Evolutionary conservation across 2,888 invertebrate genomes (phyloP), one percentile per base, ranked within the genome.

Genomic region (Drosophila greeni): DNA sequence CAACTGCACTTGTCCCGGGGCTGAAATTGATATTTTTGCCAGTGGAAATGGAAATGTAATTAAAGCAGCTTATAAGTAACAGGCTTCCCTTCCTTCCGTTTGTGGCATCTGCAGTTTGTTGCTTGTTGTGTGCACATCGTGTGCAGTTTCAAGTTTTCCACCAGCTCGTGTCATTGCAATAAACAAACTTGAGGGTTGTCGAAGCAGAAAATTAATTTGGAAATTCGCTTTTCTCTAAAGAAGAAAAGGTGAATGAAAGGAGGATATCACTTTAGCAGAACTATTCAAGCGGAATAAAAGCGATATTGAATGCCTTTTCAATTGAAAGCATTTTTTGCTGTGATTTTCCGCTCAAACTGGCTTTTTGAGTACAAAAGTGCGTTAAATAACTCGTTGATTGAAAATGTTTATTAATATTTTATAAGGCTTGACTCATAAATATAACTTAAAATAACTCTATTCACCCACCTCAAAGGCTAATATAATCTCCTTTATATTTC

Each of bases 131-230:
- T 56, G 31, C 11, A 51, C 11, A 51, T 11, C 43, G 23, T 43
- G 16, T 43, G 14, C 23, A 47, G 33, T 34, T 36, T 23, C 42
- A 56, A 66, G 53, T 74, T 62, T 68, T 39, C 54, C 58, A 51
- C 26, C 56, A 64, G 29, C 24, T 26, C 51, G 61, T 73, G 56
- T 65, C 59, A 43, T 42, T 51, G 58, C 68, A 79, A 79, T 72
- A 62, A 69, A 65, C 59, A 68, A 49, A 52, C 52, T 49, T 52
- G 64, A 45, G 53, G 68, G 34, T 66, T 58, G 39, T 29, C 55
- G 52, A 66, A 60, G 69, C 73, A 60, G 60, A 71, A 83, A 83
- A 81, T 75, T 68, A 70, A 58, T 70, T 70, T 51, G 34, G 18
- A 55, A 60, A 51, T 60, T 37, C 14, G 23, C 26, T 5, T 47